Evolutionary conservation across 2,113 vertebrate species (phyloP), one percentile per base, ranked within the genome.

Genomic region (Pelodiscus sinensis): DNA sequence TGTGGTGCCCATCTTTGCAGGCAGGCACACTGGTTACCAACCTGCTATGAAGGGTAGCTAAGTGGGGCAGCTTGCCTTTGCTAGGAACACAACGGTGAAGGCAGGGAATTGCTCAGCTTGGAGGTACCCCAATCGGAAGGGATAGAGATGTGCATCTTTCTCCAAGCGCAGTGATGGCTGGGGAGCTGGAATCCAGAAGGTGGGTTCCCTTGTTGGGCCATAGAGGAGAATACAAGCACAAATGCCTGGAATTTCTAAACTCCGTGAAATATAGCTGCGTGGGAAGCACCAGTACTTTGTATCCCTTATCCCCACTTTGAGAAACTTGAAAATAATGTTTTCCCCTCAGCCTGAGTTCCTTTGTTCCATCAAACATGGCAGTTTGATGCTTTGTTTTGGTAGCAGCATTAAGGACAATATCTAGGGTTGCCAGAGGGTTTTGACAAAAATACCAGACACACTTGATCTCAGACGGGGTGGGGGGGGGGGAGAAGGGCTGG

Each of bases 171-270:
- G 56, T 56, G 19, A 19, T 22, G 18, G 56, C 56, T 56, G 16
- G 18, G 56, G 18, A 56, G 56, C 56, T 56, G 18, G 19, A 56
- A 56, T 18, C 56, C 19, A 8, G 19, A 56, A 56, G 27, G 31
- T 31, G 29, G 62, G 62, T 15, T 12, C 27, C 60, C 60, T 62
- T 29, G 27, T 62, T 65, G 29, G 29, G 31, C 62, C 62, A n/a
- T 16, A n/a, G 29, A 3, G 25, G 25, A 14, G 15, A 65, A 65
- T 65, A 65, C 15, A 81, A 87, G 94, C 0, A 3, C n/a, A 25
- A 83, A 65, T 31, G 62, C 95, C 96, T 92, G 93, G 88, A 95
- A 97, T 96, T 94, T 73, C 71, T 73, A 73, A 73, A 38, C 19
- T 31, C 71, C 11, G 14, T 22, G 71, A 73, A 73, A 73, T 38